Conservation (phyloP, 2,888 invertebrate genomes). For the Microdon myrmicae region DNA sequence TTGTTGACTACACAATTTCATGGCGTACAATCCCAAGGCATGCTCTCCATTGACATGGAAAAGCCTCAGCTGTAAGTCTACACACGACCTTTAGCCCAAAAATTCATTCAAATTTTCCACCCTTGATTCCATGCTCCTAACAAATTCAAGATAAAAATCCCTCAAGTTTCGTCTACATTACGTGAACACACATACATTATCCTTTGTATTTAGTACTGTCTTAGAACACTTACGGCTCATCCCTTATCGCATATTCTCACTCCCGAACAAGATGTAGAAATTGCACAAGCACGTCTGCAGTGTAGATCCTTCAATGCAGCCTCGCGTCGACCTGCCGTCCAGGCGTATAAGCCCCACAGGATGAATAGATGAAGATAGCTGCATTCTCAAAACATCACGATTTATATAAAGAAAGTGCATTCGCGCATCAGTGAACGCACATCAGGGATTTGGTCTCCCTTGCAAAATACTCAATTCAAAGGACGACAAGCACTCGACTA, state of each 20-base stretch:
- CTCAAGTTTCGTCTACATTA: conserved; percentile 17
- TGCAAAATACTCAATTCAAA: conserved; percentile 24
- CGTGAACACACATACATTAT: not conserved
- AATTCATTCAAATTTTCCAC: conserved; percentile 34
- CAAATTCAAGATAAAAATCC: conserved; percentile 37
- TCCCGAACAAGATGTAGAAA: conserved; percentile 34
- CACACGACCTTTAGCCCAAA: conserved; percentile 26
- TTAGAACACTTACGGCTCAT: conserved; percentile 34
- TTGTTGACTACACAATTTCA: too few species aligned
- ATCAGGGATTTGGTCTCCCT: conserved; percentile 27
- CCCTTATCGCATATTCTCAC: conserved; percentile 19
- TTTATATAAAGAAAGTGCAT: conserved; percentile 50
- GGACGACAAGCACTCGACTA: conserved; percentile 34
- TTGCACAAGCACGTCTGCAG: conserved; percentile 41
- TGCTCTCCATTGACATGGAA: too few species aligned
- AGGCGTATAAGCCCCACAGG: conserved; percentile 13
- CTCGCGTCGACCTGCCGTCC: conserved; percentile 9
- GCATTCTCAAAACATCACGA: conserved; percentile 41
- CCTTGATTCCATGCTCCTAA: conserved; percentile 37
- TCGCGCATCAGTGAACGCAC: conserved; percentile 46
- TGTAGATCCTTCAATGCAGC: conserved; percentile 24
- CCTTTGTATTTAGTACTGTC: conserved; percentile 6
- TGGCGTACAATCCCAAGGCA: too few species aligned
- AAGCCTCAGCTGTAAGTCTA: too few species aligned
- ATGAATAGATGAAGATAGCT: conserved; percentile 44